Percentiles rank a stretch among this genome's conserved stretches.
Evolutionary conservation across 2,888 invertebrate species (phyloP).

Genomic region (Chymomyza amoena): DNA sequence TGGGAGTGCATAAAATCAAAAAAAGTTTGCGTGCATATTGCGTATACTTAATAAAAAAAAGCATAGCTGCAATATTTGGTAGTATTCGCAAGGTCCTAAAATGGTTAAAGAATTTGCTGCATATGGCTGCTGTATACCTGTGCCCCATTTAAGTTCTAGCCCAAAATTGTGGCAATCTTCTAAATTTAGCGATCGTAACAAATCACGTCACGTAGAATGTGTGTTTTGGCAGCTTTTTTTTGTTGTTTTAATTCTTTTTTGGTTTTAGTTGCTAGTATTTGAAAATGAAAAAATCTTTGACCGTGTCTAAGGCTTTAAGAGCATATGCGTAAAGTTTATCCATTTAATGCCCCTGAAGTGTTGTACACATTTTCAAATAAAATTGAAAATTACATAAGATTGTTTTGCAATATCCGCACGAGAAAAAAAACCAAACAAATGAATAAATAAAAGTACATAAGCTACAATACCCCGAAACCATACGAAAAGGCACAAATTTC

Average conservation of each 20-base stretch:
- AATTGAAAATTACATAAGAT: slow-evolving; percentile 57
- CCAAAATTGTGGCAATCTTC: slow-evolving; percentile 38
- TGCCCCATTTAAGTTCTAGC: slow-evolving; percentile 20
- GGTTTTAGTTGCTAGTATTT: not conserved
- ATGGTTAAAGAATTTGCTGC: not conserved
- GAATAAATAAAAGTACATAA: slow-evolving; percentile 36
- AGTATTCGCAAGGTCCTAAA: not conserved
- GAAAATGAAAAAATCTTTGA: not conserved
- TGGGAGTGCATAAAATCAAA: not conserved
- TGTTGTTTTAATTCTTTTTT: slow-evolving; percentile 13
- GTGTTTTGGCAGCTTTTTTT: slow-evolving; percentile 21
- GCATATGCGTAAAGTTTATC: not conserved
- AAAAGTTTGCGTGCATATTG: not conserved
- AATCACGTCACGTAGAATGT: slow-evolving; percentile 19
- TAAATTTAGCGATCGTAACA: slow-evolving; percentile 64
- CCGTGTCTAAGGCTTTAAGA: not conserved
- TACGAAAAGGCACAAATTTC: slow-evolving; percentile 5
- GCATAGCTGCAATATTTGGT: not conserved
- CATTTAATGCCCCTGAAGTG: slow-evolving; percentile 48
- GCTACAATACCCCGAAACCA: not conserved
- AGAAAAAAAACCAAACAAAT: slow-evolving; percentile 35
- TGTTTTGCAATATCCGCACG: slow-evolving; percentile 46
- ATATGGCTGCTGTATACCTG: slow-evolving; percentile 1
- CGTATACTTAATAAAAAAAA: slow-evolving; percentile 2
- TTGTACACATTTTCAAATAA: slow-evolving; percentile 37